These are phyloP conservation scores for Alosa alosa DNA, from an alignment of 2,113 vertebrate species.

Conservation along the genomic window DNA sequence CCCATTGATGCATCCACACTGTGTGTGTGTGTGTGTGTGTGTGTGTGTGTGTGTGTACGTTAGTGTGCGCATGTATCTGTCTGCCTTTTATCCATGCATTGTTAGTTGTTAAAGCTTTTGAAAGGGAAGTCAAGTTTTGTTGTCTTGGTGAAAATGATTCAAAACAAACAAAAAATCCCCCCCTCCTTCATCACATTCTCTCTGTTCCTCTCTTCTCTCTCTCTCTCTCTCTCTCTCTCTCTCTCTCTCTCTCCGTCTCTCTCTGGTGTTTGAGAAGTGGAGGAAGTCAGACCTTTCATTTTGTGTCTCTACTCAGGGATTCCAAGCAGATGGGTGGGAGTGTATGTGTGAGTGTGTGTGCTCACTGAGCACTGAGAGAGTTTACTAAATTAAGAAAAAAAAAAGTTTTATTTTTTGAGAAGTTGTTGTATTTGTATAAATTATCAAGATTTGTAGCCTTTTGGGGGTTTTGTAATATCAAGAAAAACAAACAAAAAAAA, in stretches of 20 bases:
- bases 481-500: conserved; percentile 63
- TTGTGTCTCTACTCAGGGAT: conserved; percentile 96
- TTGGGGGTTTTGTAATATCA: conserved; percentile 76
- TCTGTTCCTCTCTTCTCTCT: neutral
- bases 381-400: conserved; percentile 92
- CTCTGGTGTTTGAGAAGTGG: conserved; percentile 60
- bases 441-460: conserved; percentile 94
- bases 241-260: conserved; percentile 29
- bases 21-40: neutral
- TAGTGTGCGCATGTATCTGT: neutral
- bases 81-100: neutral
- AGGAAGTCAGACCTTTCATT: conserved; percentile 59
- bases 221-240: conserved; percentile 41
- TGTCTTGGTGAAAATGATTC: conserved; percentile 37
- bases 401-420: conserved; percentile 88
- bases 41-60: neutral
- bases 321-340: conserved; percentile 71
- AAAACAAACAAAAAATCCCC: conserved; percentile 24
- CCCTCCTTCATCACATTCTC: neutral
- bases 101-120: neutral
- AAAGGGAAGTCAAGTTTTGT: conserved; percentile 43
- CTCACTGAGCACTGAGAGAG: conserved; percentile 82
- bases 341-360: conserved; percentile 83
- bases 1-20: neutral
- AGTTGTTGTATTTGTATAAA: conserved; percentile 97